phyloP scores from a whole-genome alignment of 2,113 vertebrate species.

The Capricornis sumatraensis region DNA sequence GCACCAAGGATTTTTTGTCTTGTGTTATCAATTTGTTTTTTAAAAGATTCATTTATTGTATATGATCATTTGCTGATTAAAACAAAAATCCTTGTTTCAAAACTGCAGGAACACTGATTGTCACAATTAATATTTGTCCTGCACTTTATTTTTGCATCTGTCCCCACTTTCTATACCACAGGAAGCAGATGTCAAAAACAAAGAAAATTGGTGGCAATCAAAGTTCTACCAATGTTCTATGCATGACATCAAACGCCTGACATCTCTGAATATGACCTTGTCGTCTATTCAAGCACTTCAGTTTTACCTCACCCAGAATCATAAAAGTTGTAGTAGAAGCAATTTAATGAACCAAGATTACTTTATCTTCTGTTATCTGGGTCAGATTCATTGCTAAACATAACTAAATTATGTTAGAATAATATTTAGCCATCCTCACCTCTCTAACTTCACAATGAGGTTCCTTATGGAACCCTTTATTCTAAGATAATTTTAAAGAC shows the following conservation, averaged over 20 bases:
- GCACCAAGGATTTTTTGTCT: background rate
- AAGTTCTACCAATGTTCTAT: conserved; percentile 48
- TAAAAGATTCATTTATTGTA: background rate
- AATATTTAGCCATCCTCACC: background rate
- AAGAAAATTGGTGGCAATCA: conserved; percentile 60
- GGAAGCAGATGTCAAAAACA: conserved; percentile 72
- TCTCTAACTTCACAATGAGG: background rate
- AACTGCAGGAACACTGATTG: conserved; percentile 2
- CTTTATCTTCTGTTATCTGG: background rate
- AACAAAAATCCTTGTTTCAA: conserved; percentile 39
- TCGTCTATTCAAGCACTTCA: conserved; percentile 37
- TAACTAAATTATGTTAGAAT: background rate
- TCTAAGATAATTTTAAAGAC: background rate
- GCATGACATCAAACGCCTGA: conserved; percentile 43
- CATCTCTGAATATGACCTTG: conserved; percentile 64
- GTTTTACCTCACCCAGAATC: conserved; percentile 44
- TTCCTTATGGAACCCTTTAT: background rate
- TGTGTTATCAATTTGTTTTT: background rate
- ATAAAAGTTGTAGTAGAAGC: conserved; percentile 33
- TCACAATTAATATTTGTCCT: conserved; percentile 53
- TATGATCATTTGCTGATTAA: background rate
- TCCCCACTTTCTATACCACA: conserved; percentile 19
- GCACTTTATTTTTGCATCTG: conserved; percentile 34
- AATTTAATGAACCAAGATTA: background rate
- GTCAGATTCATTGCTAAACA: background rate